Evolutionary conservation across 1,140 invertebrate genomes (phyloP), one percentile per base, ranked within the genome.

Genomic region (Bombus breviceps): DNA sequence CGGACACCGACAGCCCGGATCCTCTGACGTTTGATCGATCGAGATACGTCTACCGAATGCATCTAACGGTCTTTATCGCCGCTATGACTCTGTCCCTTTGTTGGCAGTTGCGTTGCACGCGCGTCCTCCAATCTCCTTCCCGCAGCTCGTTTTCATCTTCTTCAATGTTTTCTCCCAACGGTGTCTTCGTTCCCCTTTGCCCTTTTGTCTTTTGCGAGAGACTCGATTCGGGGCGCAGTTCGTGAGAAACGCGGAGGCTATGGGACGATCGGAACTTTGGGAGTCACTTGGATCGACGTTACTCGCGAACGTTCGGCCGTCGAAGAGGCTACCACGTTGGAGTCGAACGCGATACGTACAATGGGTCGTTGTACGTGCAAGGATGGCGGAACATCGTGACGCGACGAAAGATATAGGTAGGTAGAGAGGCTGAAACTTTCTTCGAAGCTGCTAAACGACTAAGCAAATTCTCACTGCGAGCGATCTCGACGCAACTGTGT

Each of bases 21-120:
- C 66, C 43, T 77, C 62, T 76, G 37, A 66, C 79, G 66, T 91
- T 92, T 93, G 94, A 94, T 94, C 90, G 93, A 94, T 94, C 92
- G 86, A 41, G 73, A 91, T 80, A 83, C 83, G 75, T 88, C 57
- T 53, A 34, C 32, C 83, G 43, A 43, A 78, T 39, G 53, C 77
- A 83, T 84, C 86, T 91, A 94, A 94, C 94, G 92, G 93, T 93
- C 90, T 90, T 91, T 86, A 85, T 91, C 81, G 82, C 81, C 37
- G 87, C 89, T 57, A 41, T 25, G 53, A 83, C 81, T 85, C 84
- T 77, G 57, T 79, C 39, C 66, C 41, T 43, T 8, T 43, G 37
- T 4, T 66, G 0, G 47, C 47, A 2, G 6, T 2, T 22, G 18
- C 6, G 5, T 18, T 8, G 9, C 34, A 37, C 34, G 34, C 28